Evolutionary conservation across 2,113 vertebrate genomes (phyloP).

Genomic region (Callipepla californica): DNA sequence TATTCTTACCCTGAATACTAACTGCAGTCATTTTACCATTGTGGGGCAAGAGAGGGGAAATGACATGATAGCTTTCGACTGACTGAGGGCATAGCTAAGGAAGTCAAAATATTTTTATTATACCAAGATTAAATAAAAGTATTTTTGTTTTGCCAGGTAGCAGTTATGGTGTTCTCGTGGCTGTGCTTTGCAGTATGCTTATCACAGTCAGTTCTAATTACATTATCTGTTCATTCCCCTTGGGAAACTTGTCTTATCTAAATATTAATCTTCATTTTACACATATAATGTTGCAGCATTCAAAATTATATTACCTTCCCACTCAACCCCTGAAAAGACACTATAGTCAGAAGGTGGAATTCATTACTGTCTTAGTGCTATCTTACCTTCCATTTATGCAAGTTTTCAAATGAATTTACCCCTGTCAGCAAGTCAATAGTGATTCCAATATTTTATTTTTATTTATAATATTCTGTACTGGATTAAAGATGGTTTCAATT

Average conservation of each 20-base stretch:
- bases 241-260: background rate
- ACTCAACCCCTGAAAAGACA: background rate
- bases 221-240: background rate
- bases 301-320: background rate
- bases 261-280: constrained; percentile 4
- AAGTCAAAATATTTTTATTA: background rate
- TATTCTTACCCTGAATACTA: background rate
- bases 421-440: background rate
- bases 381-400: background rate
- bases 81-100: background rate
- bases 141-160: background rate
- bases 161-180: background rate
- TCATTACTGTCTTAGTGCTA: background rate
- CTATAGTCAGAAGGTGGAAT: background rate
- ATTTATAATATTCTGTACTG: background rate
- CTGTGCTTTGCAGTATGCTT: background rate
- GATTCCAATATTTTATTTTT: background rate
- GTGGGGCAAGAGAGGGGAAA: background rate
- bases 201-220: background rate
- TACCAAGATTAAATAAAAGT: background rate
- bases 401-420: background rate
- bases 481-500: background rate
- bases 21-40: constrained; percentile 5
- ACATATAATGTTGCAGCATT: background rate
- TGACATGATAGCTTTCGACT: background rate